These are phyloP conservation scores for Euborellia annulipes DNA, from an alignment of 1,140 invertebrate genomes.

Conservation along the genomic window DNA sequence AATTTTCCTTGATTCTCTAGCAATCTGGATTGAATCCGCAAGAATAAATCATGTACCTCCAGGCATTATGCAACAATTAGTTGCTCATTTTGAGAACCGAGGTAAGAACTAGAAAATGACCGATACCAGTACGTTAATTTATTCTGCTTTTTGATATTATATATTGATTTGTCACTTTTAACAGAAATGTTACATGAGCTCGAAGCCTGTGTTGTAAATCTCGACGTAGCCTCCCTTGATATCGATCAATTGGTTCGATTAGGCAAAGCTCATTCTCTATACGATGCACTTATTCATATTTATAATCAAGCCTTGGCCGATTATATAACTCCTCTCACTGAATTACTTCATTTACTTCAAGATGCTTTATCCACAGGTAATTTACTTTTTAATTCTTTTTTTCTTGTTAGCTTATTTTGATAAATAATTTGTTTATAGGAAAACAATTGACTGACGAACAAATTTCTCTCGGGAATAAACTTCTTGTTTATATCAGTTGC, in stretches of 20 bases:
- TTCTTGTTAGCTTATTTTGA: too few species aligned
- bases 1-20: constrained; percentile 32
- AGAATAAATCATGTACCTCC: constrained; percentile 38
- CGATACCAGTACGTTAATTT: not conserved
- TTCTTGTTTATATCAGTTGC: constrained; percentile 85
- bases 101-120: constrained; percentile 24
- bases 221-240: constrained; percentile 73
- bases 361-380: constrained; percentile 24
- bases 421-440: constrained; percentile 12
- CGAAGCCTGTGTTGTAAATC: constrained; percentile 63
- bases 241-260: constrained; percentile 74
- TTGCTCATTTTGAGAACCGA: constrained; percentile 39
- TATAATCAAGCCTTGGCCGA: constrained; percentile 74
- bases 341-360: constrained; percentile 44
- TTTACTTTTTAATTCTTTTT: constrained; percentile 4
- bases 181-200: constrained; percentile 28
- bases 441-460: constrained; percentile 21
- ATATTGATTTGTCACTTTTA: constrained; percentile 4
- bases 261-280: constrained; percentile 61
- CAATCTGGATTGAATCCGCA: constrained; percentile 33
- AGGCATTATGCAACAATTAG: constrained; percentile 47
- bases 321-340: constrained; percentile 68
- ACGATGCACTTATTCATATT: constrained; percentile 77
- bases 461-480: constrained; percentile 61
- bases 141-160: constrained; percentile 5